Conservation (phyloP, 2,888 invertebrate genomes). For the Trissolcus japonicus region DNA sequence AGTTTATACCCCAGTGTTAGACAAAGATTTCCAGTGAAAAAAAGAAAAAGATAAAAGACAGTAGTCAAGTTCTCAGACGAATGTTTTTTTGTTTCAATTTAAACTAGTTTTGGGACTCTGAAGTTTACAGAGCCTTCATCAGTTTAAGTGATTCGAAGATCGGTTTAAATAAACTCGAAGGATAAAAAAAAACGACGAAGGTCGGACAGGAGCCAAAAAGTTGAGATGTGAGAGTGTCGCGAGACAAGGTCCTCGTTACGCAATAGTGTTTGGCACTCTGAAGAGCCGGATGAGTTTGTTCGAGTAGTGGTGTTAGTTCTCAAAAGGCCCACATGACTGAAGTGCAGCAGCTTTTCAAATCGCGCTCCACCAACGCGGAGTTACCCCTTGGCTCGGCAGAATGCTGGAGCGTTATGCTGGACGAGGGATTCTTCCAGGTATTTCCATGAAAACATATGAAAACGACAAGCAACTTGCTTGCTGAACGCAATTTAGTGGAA, state of each 20-base stretch:
- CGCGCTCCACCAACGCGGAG: slow-evolving; percentile 60
- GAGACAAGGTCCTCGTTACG: not conserved
- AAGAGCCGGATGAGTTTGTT: slow-evolving; percentile 3
- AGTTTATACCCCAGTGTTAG: not conserved
- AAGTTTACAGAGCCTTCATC: too few species aligned
- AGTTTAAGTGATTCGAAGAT: not conserved
- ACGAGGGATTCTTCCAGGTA: slow-evolving; percentile 72
- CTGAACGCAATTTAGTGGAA: not conserved
- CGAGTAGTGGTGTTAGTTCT: not conserved
- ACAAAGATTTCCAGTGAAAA: not conserved
- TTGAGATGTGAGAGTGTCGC: too few species aligned
- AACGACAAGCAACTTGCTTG: slow-evolving; percentile 6
- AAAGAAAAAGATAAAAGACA: not conserved
- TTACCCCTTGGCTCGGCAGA: slow-evolving; percentile 64
- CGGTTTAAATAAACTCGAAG: not conserved
- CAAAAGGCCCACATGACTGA: slow-evolving; percentile 68
- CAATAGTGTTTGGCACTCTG: not conserved
- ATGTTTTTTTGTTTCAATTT: too few species aligned
- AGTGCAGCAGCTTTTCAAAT: slow-evolving; percentile 68
- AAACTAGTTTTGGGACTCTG: too few species aligned
- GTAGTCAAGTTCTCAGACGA: too few species aligned
- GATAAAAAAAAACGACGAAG: too few species aligned
- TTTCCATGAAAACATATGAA: not conserved
- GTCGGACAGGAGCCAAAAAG: not conserved
- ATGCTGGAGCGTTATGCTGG: slow-evolving; percentile 72